Evolutionary conservation across 2,113 vertebrate genomes (phyloP).

Genomic region (Ramphastos sulfuratus): DNA sequence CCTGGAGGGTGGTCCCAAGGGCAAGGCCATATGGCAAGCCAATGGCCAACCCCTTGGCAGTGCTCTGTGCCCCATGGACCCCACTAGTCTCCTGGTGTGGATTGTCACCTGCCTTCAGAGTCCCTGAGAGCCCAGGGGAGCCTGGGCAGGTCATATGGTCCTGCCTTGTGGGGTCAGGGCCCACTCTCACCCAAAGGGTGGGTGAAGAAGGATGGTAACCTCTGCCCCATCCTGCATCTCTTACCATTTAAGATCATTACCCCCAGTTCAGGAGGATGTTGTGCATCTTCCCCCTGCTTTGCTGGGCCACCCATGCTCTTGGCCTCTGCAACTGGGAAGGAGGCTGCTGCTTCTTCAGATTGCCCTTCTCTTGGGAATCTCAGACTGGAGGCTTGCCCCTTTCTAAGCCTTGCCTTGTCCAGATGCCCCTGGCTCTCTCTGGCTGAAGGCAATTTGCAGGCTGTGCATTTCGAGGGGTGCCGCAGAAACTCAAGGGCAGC

Average conservation of each 20-base stretch:
- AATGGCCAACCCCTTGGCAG: accelerated
- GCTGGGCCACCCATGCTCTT: not conserved
- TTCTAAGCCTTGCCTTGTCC: not conserved
- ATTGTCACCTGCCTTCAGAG: not conserved
- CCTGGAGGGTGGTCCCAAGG: accelerated
- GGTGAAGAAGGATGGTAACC: accelerated
- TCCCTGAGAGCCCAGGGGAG: not conserved
- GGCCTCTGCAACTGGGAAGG: not conserved
- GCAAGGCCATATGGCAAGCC: not conserved
- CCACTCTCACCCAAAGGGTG: not conserved
- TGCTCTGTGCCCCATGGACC: accelerated
- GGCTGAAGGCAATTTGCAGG: not conserved
- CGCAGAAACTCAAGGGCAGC: not conserved
- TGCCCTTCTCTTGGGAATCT: not conserved
- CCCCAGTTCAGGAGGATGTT: not conserved
- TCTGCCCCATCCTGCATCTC: not conserved
- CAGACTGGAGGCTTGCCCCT: not conserved
- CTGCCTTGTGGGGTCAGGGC: not conserved
- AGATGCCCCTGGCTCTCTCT: not conserved
- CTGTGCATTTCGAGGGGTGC: not conserved
- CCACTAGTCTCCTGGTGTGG: not conserved
- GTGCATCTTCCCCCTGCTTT: not conserved
- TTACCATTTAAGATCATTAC: not conserved
- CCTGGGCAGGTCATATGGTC: accelerated
- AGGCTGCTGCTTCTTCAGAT: not conserved